Evolutionary conservation across 2,888 invertebrate genomes (phyloP).

Genomic region (Leptopterna dolabrata): DNA sequence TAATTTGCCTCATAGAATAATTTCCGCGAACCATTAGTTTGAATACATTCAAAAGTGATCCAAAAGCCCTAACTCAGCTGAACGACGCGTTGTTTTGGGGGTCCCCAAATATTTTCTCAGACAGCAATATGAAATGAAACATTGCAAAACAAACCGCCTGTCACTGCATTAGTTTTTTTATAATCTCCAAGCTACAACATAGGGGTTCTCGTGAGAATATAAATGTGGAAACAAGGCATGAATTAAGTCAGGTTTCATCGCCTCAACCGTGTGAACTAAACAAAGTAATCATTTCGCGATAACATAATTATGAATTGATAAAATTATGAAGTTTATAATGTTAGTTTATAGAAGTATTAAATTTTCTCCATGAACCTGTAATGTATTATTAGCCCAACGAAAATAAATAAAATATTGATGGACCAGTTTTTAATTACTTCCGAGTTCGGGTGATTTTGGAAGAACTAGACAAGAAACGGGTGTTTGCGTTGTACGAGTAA

Average conservation of each 20-base stretch:
- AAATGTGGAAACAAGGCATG: neutral
- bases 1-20: neutral
- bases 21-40: neutral
- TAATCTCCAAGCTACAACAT: neutral
- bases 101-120: no score
- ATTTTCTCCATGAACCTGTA: no score
- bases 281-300: neutral
- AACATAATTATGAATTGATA: neutral
- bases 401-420: no score
- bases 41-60: neutral
- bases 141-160: neutral
- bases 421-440: no score
- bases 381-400: no score
- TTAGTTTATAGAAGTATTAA: no score
- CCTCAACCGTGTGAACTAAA: neutral
- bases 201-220: neutral
- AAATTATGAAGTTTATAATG: no score
- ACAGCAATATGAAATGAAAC: neutral
- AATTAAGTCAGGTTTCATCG: neutral
- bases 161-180: neutral
- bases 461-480: no score
- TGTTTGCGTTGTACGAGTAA: no score
- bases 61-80: neutral
- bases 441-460: no score
- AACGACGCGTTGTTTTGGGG: neutral